phyloP scores from a whole-genome alignment of 2,797 vertebrate species.

The Cuculus canorus region DNA sequence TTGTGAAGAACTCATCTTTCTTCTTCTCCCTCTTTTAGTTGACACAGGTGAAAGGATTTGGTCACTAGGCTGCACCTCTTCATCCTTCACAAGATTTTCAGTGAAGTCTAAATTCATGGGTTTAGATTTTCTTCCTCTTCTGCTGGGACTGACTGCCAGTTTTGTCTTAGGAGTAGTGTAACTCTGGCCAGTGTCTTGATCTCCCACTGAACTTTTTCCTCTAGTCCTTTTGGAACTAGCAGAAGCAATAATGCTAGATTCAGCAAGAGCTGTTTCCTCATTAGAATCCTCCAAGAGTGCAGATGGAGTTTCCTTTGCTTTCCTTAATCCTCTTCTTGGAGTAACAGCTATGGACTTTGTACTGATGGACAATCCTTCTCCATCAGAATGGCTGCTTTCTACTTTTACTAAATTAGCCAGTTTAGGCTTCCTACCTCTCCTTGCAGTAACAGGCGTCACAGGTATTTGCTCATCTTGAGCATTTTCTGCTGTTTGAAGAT shows the following conservation, averaged over 20 bases:
- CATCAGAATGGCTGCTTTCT: conserved; percentile 69
- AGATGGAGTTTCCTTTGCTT: conserved; percentile 30
- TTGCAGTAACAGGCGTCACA: conserved; percentile 38
- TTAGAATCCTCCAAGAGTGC: background rate
- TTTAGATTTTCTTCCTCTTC: conserved; percentile 76
- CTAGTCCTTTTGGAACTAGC: conserved; percentile 72
- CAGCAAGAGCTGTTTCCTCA: background rate
- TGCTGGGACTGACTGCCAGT: conserved; percentile 72
- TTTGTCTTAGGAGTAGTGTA: conserved; percentile 52
- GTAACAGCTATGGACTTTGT: conserved; percentile 45
- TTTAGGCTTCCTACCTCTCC: conserved; percentile 70
- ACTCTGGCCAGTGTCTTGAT: conserved; percentile 14
- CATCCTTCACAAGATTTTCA: conserved; percentile 7
- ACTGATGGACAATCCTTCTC: background rate
- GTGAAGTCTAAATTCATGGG: conserved; percentile 19
- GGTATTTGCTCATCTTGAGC: conserved; percentile 39
- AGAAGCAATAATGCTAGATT: conserved; percentile 32
- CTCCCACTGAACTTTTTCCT: conserved; percentile 65
- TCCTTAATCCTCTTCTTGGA: conserved; percentile 71
- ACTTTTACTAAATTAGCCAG: background rate
- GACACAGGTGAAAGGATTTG: conserved; percentile 29
- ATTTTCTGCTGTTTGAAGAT: background rate
- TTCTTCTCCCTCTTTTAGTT: conserved; percentile 75
- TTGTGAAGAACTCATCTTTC: conserved; percentile 24
- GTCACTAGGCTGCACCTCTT: conserved; percentile 40